Conservation (phyloP, 2,888 invertebrate genomes). For the Parnassius orleans region DNA sequence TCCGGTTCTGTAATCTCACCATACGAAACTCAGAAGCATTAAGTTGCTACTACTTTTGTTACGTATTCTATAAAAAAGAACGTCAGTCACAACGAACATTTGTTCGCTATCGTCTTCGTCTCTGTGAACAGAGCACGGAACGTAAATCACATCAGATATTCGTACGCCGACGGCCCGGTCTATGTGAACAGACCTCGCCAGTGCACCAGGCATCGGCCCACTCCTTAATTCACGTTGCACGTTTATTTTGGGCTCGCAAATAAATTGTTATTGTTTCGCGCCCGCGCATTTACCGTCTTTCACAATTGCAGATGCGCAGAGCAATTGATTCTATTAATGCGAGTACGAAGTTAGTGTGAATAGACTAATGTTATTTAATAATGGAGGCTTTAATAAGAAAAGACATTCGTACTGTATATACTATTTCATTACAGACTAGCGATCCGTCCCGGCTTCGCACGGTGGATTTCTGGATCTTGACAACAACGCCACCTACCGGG, state of each 20-base stretch:
- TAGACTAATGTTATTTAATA: no score
- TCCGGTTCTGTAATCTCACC: no score
- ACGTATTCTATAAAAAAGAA: no score
- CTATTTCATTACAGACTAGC: no score
- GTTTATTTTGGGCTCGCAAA: conserved; percentile 19
- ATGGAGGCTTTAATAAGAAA: no score
- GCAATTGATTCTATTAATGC: not conserved
- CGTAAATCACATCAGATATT: not conserved
- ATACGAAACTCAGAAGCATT: no score
- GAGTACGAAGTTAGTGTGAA: no score
- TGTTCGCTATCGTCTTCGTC: not conserved
- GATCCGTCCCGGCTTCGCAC: no score
- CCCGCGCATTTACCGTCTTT: conserved; percentile 1
- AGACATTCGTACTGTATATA: no score
- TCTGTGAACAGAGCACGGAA: not conserved
- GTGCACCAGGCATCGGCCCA: conserved; percentile 1
- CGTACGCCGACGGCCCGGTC: not conserved
- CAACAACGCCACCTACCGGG: no score
- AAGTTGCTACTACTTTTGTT: no score
- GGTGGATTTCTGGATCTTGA: no score
- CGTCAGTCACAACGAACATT: not conserved
- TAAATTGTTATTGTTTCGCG: conserved; percentile 16
- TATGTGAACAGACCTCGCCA: not conserved
- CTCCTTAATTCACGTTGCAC: conserved; percentile 6
- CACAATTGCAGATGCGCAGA: conserved; percentile 2